phyloP scores from a whole-genome alignment of 2,113 vertebrate species.

The Odocoileus hemionus region DNA sequence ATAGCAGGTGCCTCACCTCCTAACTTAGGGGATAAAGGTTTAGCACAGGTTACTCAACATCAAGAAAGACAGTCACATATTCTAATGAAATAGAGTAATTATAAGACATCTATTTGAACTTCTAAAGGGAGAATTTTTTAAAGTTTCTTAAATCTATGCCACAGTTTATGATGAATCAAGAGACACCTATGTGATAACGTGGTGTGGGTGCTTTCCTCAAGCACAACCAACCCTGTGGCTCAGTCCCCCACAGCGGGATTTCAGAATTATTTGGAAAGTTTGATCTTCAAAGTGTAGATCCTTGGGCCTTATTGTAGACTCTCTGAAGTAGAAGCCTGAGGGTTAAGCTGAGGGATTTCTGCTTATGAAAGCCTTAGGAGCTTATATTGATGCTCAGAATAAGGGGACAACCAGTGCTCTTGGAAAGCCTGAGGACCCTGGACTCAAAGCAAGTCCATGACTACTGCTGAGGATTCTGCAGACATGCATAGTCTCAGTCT shows the following conservation, averaged over 20 bases:
- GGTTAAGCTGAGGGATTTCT: not conserved
- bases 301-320: too few species aligned
- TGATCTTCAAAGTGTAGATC: not conserved
- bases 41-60: not conserved
- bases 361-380: not conserved
- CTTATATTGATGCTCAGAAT: not conserved
- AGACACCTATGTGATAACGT: not conserved
- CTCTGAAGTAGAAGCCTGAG: not conserved
- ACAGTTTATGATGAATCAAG: not conserved
- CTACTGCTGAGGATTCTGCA: not conserved
- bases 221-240: accelerated
- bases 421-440: not conserved
- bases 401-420: not conserved
- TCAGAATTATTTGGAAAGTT: not conserved
- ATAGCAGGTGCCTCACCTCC: accelerated
- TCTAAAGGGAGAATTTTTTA: not conserved
- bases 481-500: accelerated
- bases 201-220: accelerated
- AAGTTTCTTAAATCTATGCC: not conserved
- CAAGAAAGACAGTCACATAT: not conserved
- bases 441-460: not conserved
- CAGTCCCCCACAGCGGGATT: accelerated
- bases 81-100: not conserved
- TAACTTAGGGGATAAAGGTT: too few species aligned
- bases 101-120: not conserved